phyloP scores from a whole-genome alignment of 2,797 vertebrate genomes.

The Aythya fuligula region DNA sequence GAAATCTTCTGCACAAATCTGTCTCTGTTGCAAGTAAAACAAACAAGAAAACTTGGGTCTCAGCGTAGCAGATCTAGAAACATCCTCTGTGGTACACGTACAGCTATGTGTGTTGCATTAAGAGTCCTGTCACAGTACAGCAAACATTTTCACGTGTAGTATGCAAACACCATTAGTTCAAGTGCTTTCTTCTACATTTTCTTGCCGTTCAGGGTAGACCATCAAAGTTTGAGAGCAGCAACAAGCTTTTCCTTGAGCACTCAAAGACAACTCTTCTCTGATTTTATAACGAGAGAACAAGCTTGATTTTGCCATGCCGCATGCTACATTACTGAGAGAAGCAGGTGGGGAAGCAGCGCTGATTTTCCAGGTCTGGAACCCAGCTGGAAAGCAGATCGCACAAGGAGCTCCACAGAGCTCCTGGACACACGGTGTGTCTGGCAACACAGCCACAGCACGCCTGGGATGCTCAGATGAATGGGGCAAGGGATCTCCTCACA shows the following conservation, averaged over 20 bases:
- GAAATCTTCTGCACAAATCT: not conserved
- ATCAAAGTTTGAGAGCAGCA: not conserved
- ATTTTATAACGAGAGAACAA: not conserved
- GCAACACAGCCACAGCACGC: rapidly evolving
- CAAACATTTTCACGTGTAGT: not conserved
- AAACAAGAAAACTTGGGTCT: not conserved
- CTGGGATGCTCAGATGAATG: not conserved
- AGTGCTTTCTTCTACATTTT: not conserved
- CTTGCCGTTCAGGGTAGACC: not conserved
- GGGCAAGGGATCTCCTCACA: not conserved
- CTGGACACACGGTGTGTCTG: too few species aligned
- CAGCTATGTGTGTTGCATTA: rapidly evolving
- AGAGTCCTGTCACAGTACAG: not conserved
- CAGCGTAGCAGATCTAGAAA: not conserved
- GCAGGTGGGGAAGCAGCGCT: not conserved
- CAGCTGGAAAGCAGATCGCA: not conserved
- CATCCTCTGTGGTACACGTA: not conserved
- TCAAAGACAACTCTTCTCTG: not conserved
- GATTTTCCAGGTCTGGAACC: not conserved
- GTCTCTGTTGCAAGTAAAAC: not conserved
- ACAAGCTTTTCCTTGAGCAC: not conserved
- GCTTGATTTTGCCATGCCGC: not conserved
- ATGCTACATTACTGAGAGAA: rapidly evolving
- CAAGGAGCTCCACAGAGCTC: rapidly evolving
- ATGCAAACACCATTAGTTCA: not conserved